Percentiles rank a stretch among this genome's conserved stretches.
phyloP scores from a whole-genome alignment of 1,140 invertebrate species.

The Plectrocnemia conspersa region DNA sequence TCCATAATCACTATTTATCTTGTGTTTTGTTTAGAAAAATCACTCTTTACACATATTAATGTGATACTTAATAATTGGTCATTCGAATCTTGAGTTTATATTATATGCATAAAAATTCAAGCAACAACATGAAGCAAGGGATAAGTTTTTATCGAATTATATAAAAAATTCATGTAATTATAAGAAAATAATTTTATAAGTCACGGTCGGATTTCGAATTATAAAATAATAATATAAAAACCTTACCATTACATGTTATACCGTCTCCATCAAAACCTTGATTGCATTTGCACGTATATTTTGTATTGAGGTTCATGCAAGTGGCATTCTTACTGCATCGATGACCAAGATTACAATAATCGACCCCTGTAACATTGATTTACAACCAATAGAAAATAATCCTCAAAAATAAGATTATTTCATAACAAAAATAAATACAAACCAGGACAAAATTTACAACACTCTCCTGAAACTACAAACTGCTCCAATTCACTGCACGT shows the following conservation, averaged over 20 bases:
- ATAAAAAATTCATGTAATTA: too few relatives aligned
- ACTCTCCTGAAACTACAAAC: constrained; percentile 76
- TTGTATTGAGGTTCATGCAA: constrained; percentile 79
- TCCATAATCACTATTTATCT: too few relatives aligned
- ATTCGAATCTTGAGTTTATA: too few relatives aligned
- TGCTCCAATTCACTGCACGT: constrained; percentile 73
- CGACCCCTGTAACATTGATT: constrained; percentile 59
- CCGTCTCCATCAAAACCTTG: constrained; percentile 78
- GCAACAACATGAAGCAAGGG: too few relatives aligned
- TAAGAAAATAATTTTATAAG: background rate
- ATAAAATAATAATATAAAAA: constrained; percentile 1
- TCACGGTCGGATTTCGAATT: background rate
- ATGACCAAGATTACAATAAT: constrained; percentile 83
- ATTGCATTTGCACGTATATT: constrained; percentile 78
- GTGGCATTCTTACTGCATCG: constrained; percentile 77
- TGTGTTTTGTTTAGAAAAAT: too few relatives aligned
- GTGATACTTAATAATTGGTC: too few relatives aligned
- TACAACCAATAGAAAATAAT: constrained; percentile 1
- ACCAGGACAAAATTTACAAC: constrained; percentile 90
- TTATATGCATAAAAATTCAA: too few relatives aligned
- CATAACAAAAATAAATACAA: constrained; percentile 8
- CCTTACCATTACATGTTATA: constrained; percentile 67
- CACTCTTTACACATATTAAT: too few relatives aligned
- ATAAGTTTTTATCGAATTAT: too few relatives aligned
- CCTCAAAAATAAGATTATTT: background rate